Evolutionary conservation across 1,140 invertebrate species (phyloP).

Genomic region (Hylaeus anthracinus): DNA sequence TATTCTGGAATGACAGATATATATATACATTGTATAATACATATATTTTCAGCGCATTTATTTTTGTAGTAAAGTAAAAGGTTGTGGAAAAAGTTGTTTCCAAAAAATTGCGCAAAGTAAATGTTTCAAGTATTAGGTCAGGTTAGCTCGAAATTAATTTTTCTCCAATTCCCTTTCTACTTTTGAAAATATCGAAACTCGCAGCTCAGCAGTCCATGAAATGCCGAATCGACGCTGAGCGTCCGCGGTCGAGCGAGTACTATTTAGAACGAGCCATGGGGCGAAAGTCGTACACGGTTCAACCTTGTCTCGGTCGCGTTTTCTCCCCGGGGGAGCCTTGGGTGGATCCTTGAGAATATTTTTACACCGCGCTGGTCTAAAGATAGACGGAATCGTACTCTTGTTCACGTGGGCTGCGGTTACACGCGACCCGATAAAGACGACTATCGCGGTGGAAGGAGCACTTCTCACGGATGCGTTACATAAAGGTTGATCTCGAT

Average conservation of each 20-base stretch:
- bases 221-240: neutral
- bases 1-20: too few relatives aligned
- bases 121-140: too few relatives aligned
- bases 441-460: neutral
- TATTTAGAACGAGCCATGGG: constrained; percentile 43
- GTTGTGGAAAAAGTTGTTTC: too few relatives aligned
- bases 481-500: neutral
- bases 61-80: too few relatives aligned
- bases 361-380: constrained; percentile 54
- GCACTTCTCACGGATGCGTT: neutral
- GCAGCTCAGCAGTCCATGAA: too few relatives aligned
- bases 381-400: constrained; percentile 54
- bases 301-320: constrained; percentile 42
- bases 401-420: constrained; percentile 39
- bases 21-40: too few relatives aligned
- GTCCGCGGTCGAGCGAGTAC: constrained; percentile 13
- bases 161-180: too few relatives aligned
- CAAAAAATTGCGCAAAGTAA: too few relatives aligned
- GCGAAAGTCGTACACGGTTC: constrained; percentile 24
- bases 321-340: constrained; percentile 50
- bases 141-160: too few relatives aligned
- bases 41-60: too few relatives aligned
- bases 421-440: constrained; percentile 37
- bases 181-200: too few relatives aligned
- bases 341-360: constrained; percentile 62